Evolutionary conservation across 2,113 vertebrate genomes (phyloP), one percentile per base, ranked within the genome.

Genomic region (Boulengeromyrus knoepffleri): DNA sequence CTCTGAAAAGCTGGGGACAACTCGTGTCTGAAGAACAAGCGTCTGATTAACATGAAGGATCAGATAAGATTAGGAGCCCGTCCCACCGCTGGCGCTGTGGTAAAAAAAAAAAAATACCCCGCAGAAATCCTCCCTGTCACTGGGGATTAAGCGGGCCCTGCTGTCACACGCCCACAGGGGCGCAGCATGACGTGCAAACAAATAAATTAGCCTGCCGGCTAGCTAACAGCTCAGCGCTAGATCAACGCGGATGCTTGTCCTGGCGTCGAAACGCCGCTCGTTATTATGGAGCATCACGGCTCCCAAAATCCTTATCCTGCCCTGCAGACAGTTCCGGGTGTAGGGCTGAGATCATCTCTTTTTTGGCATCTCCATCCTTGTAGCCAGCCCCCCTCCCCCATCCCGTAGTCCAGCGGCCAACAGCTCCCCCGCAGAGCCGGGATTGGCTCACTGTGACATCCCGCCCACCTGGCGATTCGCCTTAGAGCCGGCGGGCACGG

Each of bases 31-130:
- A n/a, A 62, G n/a, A 24, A 88, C 88, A 88, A 39, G 24, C 45
- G 27, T 88, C 88, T 49, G 77, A 85, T 58, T 85, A 89, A 89
- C 39, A 47, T 15, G 19, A n/a, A 47, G 52, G 52, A 83, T 89
- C 53, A 62, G 50, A 62, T 46, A 56, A 27, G 36, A 46, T 62
- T 62, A 89, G n/a, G 8, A 58, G 36, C 52, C 52, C 7, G 56
- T 85, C 80, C 50, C 24, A 52, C 77, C 50, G 3, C 27, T n/a
- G 53, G 42, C 2, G 5, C 50, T 0, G 31, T 5, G 12, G 47
- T 31, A 56, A 21, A 84, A 80, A 83, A 80, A 77, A 36, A 80
- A 46, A 84, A 88, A 39, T 36, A 46, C 15, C 17, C 36, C 9
- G 0, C 52, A 58, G 39, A 62, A 42, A 53, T 19, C 9, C 31